These are phyloP conservation scores for Galago senegalensis DNA, from an alignment of 2,797 vertebrate genomes.

Conservation along the genomic window DNA sequence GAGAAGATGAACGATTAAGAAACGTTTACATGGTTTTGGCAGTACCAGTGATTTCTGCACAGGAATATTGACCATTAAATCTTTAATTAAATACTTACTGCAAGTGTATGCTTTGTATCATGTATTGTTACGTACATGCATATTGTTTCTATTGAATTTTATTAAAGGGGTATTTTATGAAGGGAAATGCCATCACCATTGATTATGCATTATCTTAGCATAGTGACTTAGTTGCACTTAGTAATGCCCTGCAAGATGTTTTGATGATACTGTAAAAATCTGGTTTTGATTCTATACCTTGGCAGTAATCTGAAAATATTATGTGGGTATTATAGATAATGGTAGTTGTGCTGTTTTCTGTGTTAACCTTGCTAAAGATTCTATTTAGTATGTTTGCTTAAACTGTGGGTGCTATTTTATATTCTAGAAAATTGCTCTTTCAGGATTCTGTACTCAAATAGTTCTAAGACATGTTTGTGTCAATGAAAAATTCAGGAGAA, in stretches of 20 bases:
- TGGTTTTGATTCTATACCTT: slow-evolving; percentile 30
- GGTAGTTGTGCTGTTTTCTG: slow-evolving; percentile 44
- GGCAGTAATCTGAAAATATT: slow-evolving; percentile 56
- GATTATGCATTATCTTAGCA: slow-evolving; percentile 52
- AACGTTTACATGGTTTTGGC: not conserved
- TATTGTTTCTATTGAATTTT: slow-evolving; percentile 55
- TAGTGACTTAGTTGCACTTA: slow-evolving; percentile 23
- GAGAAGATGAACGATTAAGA: not conserved
- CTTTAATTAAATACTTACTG: slow-evolving; percentile 45
- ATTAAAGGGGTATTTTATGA: slow-evolving; percentile 53
- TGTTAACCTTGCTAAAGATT: slow-evolving; percentile 55
- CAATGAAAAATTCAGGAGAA: slow-evolving; percentile 2
- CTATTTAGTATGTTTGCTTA: slow-evolving; percentile 55
- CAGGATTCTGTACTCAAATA: slow-evolving; percentile 61
- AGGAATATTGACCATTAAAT: slow-evolving; percentile 11
- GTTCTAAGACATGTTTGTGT: slow-evolving; percentile 32
- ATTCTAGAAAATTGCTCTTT: slow-evolving; percentile 39
- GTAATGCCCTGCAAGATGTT: slow-evolving; percentile 37
- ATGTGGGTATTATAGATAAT: slow-evolving; percentile 2
- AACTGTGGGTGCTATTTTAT: slow-evolving; percentile 51
- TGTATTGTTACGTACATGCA: not conserved
- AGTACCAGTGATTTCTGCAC: slow-evolving; percentile 11
- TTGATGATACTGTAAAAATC: slow-evolving; percentile 31
- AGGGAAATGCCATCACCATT: slow-evolving; percentile 1
- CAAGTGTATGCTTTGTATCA: slow-evolving; percentile 6